These are phyloP conservation scores for Tenualosa ilisha DNA, from an alignment of 2,797 vertebrate genomes.

Conservation along the genomic window DNA sequence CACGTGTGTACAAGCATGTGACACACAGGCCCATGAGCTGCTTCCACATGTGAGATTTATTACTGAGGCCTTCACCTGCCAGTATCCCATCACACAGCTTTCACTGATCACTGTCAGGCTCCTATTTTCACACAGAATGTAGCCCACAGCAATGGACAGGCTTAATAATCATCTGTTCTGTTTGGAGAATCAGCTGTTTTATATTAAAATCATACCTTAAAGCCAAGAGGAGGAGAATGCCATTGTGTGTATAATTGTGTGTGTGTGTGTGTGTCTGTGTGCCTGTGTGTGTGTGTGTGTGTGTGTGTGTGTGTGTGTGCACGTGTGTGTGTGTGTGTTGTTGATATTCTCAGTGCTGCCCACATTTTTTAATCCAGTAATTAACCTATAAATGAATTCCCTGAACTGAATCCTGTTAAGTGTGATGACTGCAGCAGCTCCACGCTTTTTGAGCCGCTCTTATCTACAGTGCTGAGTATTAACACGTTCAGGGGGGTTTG, in stretches of 20 bases:
- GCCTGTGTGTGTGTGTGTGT: background rate
- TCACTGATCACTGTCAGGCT: background rate
- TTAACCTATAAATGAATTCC: constrained; percentile 23
- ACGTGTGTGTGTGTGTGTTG: background rate
- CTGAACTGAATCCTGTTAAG: constrained; percentile 12
- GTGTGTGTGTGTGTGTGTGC: background rate
- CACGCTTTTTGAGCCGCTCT: background rate
- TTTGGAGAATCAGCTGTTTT: constrained; percentile 3
- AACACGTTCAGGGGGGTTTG: background rate
- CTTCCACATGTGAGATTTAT: background rate
- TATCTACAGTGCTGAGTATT: background rate
- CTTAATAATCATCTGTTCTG: background rate
- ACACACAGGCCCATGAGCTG: background rate
- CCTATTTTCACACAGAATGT: background rate
- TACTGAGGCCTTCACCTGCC: background rate
- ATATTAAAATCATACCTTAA: background rate
- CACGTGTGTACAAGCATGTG: too few species aligned
- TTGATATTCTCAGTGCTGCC: background rate
- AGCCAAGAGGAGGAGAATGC: background rate
- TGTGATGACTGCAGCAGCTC: background rate
- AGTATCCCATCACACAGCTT: background rate
- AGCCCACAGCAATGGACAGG: background rate
- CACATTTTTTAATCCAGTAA: background rate
- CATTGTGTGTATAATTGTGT: background rate
- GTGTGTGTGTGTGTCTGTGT: background rate